phyloP scores from a whole-genome alignment of 2,113 vertebrate genomes.

The Gyps fulvus region DNA sequence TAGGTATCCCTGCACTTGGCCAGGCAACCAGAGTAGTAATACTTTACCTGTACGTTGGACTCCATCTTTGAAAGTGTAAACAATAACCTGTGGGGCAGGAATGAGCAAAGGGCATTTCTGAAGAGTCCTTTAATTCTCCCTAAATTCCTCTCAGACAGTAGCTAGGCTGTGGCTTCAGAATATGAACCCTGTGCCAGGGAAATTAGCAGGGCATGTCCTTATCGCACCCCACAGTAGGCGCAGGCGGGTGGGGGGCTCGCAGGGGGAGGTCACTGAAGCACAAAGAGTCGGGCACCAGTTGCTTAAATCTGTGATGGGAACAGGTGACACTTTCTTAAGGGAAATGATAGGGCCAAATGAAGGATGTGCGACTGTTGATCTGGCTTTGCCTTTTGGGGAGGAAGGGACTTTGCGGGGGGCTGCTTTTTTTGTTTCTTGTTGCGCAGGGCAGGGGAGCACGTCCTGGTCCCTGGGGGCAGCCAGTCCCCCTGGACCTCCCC shows the following conservation, averaged over 20 bases:
- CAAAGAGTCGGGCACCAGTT: accelerated
- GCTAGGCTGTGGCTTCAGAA: background rate
- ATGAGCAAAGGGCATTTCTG: background rate
- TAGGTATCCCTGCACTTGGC: background rate
- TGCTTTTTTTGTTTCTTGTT: background rate
- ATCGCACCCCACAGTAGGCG: accelerated
- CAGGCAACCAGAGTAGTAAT: background rate
- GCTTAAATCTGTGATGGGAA: background rate
- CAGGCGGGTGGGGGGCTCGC: accelerated
- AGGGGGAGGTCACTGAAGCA: background rate
- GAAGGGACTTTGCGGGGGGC: too few species aligned
- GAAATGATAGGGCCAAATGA: background rate
- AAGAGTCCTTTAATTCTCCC: background rate
- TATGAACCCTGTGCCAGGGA: background rate
- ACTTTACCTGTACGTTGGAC: accelerated
- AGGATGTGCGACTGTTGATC: accelerated
- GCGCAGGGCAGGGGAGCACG: accelerated
- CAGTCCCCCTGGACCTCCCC: background rate
- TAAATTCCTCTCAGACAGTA: background rate
- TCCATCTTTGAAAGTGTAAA: background rate
- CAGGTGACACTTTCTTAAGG: background rate
- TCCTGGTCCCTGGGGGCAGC: background rate
- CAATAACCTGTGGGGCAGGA: background rate
- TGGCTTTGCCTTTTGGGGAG: background rate
- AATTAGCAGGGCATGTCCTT: background rate